Evolutionary conservation across 2,113 vertebrate species (phyloP).

Genomic region (Pungitius pungitius): DNA sequence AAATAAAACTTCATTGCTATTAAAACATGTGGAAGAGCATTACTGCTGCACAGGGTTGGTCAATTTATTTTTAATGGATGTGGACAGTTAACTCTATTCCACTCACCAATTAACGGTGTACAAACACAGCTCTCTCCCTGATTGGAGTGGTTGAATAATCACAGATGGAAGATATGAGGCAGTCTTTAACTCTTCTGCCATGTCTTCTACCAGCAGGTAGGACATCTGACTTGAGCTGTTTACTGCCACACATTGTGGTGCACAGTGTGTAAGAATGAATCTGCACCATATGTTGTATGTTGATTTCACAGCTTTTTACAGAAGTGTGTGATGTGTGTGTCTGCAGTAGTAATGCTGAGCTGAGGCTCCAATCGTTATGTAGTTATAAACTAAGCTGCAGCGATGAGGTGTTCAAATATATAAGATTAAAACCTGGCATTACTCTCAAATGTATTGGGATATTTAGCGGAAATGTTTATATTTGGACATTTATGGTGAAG

Average conservation of each 20-base stretch:
- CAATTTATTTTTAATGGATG: not conserved
- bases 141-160: not conserved
- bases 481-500: not conserved
- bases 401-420: not conserved
- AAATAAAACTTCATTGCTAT: not conserved
- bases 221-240: slow-evolving; percentile 24
- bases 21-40: not conserved
- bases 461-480: not conserved
- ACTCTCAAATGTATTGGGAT: not conserved
- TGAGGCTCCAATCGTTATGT: not conserved
- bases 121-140: not conserved
- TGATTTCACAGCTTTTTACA: slow-evolving; percentile 28
- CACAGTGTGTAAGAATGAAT: not conserved
- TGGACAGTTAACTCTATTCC: not conserved
- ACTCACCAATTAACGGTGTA: not conserved
- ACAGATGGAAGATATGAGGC: slow-evolving; percentile 22
- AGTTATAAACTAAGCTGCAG: not conserved
- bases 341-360: slow-evolving; percentile 11
- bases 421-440: not conserved
- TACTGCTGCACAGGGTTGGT: not conserved
- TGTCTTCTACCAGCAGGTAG: slow-evolving; percentile 8
- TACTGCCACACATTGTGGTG: slow-evolving; percentile 10
- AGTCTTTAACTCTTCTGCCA: slow-evolving; percentile 1
- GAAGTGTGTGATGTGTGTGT: not conserved
- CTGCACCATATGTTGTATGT: slow-evolving; percentile 17